Evolutionary conservation across 2,888 invertebrate species (phyloP).

Genomic region (Trisateles emortualis): DNA sequence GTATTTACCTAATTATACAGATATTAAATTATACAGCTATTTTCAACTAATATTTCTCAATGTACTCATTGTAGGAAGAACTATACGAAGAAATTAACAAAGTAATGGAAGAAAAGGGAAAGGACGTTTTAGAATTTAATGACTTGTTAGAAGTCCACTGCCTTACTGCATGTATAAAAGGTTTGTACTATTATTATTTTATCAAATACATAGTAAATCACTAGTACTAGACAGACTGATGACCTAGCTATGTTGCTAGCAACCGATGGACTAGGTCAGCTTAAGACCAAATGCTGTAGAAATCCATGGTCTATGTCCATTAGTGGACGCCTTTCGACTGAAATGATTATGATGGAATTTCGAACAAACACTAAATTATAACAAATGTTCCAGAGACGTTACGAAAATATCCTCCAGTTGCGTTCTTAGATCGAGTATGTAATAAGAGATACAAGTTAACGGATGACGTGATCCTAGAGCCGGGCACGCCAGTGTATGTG

Average conservation of each 20-base stretch:
- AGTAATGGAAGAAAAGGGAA: conserved; percentile 57
- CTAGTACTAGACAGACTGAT: too few species aligned
- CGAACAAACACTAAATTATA: too few species aligned
- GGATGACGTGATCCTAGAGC: conserved; percentile 62
- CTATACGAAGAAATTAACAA: conserved; percentile 65
- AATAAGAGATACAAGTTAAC: conserved; percentile 58
- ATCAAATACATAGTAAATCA: too few species aligned
- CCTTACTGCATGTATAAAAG: conserved; percentile 67
- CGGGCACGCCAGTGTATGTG: conserved; percentile 65
- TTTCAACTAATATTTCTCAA: not conserved
- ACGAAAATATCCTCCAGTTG: conserved; percentile 64
- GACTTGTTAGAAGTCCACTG: conserved; percentile 69
- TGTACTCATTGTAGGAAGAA: conserved; percentile 61
- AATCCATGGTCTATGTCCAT: too few species aligned
- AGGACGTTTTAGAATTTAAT: conserved; percentile 68
- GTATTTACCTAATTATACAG: too few species aligned
- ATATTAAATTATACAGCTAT: too few species aligned
- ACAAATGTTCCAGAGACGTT: conserved; percentile 65
- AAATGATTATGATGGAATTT: too few species aligned
- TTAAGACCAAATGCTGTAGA: too few species aligned
- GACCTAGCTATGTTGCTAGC: too few species aligned
- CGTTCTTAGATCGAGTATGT: conserved; percentile 67
- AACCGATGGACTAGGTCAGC: too few species aligned
- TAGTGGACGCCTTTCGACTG: too few species aligned
- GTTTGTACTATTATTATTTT: conserved; percentile 46